These are phyloP conservation scores for Salvelinus namaycush DNA, from an alignment of 2,113 vertebrate species.

Conservation along the genomic window DNA sequence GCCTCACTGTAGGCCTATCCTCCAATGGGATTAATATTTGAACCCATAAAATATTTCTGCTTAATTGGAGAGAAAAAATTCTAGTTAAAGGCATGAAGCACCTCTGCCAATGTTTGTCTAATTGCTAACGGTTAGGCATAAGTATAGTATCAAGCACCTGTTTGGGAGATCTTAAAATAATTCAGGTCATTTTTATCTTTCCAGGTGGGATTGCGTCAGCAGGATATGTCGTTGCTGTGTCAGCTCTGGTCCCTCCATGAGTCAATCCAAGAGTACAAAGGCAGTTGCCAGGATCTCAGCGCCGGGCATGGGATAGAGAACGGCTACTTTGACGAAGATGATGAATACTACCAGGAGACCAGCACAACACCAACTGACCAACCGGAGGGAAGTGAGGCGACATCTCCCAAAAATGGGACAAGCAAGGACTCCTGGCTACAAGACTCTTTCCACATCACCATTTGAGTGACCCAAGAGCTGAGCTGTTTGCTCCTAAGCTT, in stretches of 20 bases:
- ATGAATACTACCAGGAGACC: slow-evolving; percentile 85
- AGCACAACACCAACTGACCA: slow-evolving; percentile 74
- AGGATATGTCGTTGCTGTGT: slow-evolving; percentile 97
- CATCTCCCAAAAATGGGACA: slow-evolving; percentile 59
- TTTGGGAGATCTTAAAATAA: no score
- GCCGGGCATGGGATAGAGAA: slow-evolving; percentile 90
- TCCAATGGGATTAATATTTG: no score
- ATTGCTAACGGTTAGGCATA: no score
- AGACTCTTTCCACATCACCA: slow-evolving; percentile 77
- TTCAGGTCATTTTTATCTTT: background rate
- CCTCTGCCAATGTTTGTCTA: no score
- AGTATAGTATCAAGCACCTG: no score
- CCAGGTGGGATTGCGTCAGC: slow-evolving; percentile 94
- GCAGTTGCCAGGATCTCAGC: slow-evolving; percentile 87
- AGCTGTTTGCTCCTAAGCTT: slow-evolving; percentile 5
- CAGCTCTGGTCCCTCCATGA: slow-evolving; percentile 97
- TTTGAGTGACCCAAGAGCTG: slow-evolving; percentile 56
- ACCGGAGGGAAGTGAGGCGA: slow-evolving; percentile 55
- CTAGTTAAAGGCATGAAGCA: no score
- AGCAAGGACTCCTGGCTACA: slow-evolving; percentile 79
- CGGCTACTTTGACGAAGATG: slow-evolving; percentile 94
- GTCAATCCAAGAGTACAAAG: slow-evolving; percentile 98
- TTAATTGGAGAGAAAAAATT: no score
- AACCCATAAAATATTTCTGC: no score
- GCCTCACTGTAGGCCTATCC: no score